Percentiles rank a stretch among this genome's conserved stretches.
These are phyloP conservation scores for Malachius bipustulatus DNA, from an alignment of 2,888 invertebrate species.

Conservation along the genomic window DNA sequence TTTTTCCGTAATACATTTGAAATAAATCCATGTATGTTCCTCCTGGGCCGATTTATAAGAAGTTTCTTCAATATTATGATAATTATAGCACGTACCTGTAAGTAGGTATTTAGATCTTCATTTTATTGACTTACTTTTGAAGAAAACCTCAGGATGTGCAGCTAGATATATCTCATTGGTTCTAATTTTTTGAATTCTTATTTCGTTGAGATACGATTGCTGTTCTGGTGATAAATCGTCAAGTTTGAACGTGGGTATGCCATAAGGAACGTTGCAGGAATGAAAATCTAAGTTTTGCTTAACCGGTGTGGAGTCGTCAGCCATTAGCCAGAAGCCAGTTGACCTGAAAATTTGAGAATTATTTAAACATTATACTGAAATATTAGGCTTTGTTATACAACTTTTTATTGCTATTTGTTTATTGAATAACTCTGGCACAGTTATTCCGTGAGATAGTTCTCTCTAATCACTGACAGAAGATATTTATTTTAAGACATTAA, in stretches of 20 bases:
- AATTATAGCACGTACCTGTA: conserved; percentile 27
- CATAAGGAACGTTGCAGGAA: conserved; percentile 28
- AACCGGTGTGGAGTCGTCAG: conserved; percentile 23
- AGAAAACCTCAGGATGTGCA: conserved; percentile 29
- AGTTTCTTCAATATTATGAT: conserved; percentile 24
- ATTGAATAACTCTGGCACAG: too few relatives aligned
- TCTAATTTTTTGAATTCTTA: conserved; percentile 26
- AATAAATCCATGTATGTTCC: conserved; percentile 23
- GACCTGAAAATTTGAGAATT: too few relatives aligned
- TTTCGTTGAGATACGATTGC: conserved; percentile 25
- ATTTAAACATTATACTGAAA: too few relatives aligned
- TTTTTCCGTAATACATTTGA: too few relatives aligned
- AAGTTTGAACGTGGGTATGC: conserved; percentile 27
- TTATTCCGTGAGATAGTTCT: too few relatives aligned
- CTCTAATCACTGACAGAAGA: too few relatives aligned
- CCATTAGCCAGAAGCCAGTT: too few relatives aligned
- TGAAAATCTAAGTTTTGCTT: conserved; percentile 24
- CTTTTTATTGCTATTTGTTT: too few relatives aligned
- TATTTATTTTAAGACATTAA: too few relatives aligned
- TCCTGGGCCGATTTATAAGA: conserved; percentile 23
- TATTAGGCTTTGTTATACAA: too few relatives aligned
- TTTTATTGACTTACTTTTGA: conserved; percentile 5
- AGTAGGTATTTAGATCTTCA: conserved; percentile 9
- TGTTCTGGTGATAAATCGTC: conserved; percentile 25
- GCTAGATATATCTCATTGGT: conserved; percentile 30